Base-by-base conservation (phyloP, 2,797 vertebrate species). In the Buceros bicornis region DNA sequence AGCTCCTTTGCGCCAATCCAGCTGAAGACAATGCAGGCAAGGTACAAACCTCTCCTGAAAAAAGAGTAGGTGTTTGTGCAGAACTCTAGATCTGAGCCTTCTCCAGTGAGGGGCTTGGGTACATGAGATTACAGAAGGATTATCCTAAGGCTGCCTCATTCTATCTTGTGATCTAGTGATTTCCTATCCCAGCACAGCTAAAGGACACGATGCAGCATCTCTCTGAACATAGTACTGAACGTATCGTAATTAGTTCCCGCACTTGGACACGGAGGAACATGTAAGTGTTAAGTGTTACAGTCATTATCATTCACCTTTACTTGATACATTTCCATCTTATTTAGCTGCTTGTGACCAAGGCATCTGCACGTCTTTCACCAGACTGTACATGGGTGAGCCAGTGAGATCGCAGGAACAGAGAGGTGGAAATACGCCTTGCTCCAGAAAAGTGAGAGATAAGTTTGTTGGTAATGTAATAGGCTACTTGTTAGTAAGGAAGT, bases 291-390 rank as follows among this genome's bases (percentile, higher is more conserved):
- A 87, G 22, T 69, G 80, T 60, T 82, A 76, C n/a, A 48, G 50
- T 43, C 57, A 82, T 87, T 84, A 92, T 29, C n/a, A 31, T 82
- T 94, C 81, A 74, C 74, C 74, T 89, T 85, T 71, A 61, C 28
- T 67, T 42, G 15, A 47, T 9, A 62, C 4, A 21, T 50, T 84
- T 76, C 61, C 51, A 2, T 43, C 74, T 79, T 51, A 65, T 57
- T 77, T 85, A 92, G 61, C 33, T 6, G 1, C 60, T 73, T 47
- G 33, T 77, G 64, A 54, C 42, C 56, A 82, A 73, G 56, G 45
- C 66, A 37, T 45, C 48, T 37, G 5, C 0, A 0, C 60, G 22
- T 22, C 37, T 86, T 82, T 50, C 26, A 33, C 28, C 40, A n/a
- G 51, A 47, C 17, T 57, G 8, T 29, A 57, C 13, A n/a, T 0